Base-by-base conservation (phyloP, 1,140 invertebrate species). In the Potamilus streckersoni region DNA sequence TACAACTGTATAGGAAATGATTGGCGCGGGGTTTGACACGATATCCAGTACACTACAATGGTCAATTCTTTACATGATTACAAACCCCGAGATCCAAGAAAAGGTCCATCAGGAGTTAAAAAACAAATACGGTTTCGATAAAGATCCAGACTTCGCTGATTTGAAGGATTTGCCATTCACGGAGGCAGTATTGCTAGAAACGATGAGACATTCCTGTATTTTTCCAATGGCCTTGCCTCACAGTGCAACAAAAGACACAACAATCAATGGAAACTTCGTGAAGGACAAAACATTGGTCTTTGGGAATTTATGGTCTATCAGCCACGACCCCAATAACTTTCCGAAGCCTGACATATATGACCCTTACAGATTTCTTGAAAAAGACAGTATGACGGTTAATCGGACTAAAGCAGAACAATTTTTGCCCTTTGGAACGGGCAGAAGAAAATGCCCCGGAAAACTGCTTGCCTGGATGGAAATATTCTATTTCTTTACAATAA, bases 371-470 rank as follows among this genome's bases (percentile, higher is more conserved):
- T 89, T 89, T 80, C 59, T 89, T 17, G 74, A 80, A 57, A 63
- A 60, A 16, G 59, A 79, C 19, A 80, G 75, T n/a, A 69, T 59
- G 2, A 57, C 73, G 62, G 64, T 87, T 15, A 76, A 85, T 64
- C 71, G 75, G 15, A 49, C 72, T 12, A 76, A 72, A n/a, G 63
- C 74, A 0, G 85, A 86, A 27, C 13, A 68, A 15, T 84, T 87
- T 63, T 67, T 85, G 14, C 83, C 84, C 17, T 88, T 82, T 70
- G 83, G 86, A 3, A 80, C 81, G 1, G 87, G 87, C 17, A 80
- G 83, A 61, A 66, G 87, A 64, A 92, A 93, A 75, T 96, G 95
- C 84, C 92, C 94, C 0, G 95, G 95, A 1, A 94, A 96, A 87
- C 89, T 92, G 1, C 87, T 96, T 61, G 95, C 95, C 1, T 92